Evolutionary conservation across 1,140 invertebrate species (phyloP).

Genomic region (Olivierus martensii): DNA sequence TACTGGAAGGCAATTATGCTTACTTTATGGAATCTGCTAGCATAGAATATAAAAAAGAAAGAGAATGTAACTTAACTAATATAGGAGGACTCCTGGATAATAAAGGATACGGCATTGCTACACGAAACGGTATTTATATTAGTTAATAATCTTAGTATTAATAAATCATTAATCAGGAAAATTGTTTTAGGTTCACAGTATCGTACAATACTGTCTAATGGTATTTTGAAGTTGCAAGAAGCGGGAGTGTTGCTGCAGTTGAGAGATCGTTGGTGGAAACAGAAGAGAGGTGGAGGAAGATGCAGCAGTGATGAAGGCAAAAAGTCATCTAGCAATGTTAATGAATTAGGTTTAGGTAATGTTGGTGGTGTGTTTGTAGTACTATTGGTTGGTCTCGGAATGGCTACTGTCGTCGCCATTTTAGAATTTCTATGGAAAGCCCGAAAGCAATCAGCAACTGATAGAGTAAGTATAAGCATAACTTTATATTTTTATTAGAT

Average conservation of each 20-base stretch:
- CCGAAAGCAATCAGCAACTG: slow-evolving; percentile 10
- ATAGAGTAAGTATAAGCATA: slow-evolving; percentile 7
- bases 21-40: slow-evolving; percentile 73
- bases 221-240: slow-evolving; percentile 35
- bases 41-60: slow-evolving; percentile 59
- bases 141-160: too few species aligned
- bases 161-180: neutral
- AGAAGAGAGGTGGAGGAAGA: slow-evolving; percentile 22
- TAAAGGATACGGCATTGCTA: slow-evolving; percentile 27
- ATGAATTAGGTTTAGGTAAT: slow-evolving; percentile 24
- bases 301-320: slow-evolving; percentile 18
- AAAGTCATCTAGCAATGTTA: slow-evolving; percentile 13
- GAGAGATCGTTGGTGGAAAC: slow-evolving; percentile 31
- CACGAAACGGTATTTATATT: slow-evolving; percentile 20
- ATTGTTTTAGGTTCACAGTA: slow-evolving; percentile 10
- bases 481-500: too few species aligned
- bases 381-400: slow-evolving; percentile 32
- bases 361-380: slow-evolving; percentile 41
- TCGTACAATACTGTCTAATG: slow-evolving; percentile 25
- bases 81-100: slow-evolving; percentile 56
- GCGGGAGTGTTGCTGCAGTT: slow-evolving; percentile 30
- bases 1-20: slow-evolving; percentile 51
- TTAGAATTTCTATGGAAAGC: slow-evolving; percentile 21
- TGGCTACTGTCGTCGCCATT: slow-evolving; percentile 22
- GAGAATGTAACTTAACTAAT: slow-evolving; percentile 57